Base-by-base conservation (phyloP, 2,113 vertebrate species). In the Machaerirhynchus nigripectus region DNA sequence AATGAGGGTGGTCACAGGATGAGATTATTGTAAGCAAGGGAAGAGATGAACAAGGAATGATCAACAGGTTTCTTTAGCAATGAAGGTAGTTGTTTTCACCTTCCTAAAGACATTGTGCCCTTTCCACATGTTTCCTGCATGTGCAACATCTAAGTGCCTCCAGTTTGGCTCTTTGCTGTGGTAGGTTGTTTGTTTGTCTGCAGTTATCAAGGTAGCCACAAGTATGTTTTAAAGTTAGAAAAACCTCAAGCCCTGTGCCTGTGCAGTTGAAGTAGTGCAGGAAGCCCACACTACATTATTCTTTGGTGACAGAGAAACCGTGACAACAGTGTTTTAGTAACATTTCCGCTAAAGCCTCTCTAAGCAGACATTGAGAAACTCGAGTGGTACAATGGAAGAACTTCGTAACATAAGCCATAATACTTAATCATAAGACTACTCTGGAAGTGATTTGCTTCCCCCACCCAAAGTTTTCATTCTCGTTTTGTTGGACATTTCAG, bases 311-410 rank as follows among this genome's bases (percentile, higher is more conserved):
- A 59, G 78, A 90, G 87, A 84, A 92, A 87, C 50, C 0, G 8
- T 85, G 95, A 95, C 91, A 84, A 33, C 78, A 69, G 60, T 78
- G 79, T 89, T 92, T 61, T 87, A 91, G 76, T 68, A 73, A 90
- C 88, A 35, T 97, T 97, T 97, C 96, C 79, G 23, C 10, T 60
- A 65, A 96, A 94, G 65, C 53, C 31, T 61, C 77, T 94, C 60
- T 68, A 73, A 86, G 71, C 2, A 1, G 71, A 90, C 89, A 46
- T 55, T 85, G 87, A 89, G 75, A 93, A 93, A 79, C 63, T 49
- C 1, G 3, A 75, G 33, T 70, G 40, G 50, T 56, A 50, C 49
- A 28, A 95, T 31, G 83, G 86, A 89, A 92, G 83, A 85, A 82
- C 63, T 81, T 74, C 3, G 33, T 70, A 87, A 87, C 50, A 12